Base-by-base conservation (phyloP, 1,140 invertebrate species). In the Bradysia coprophila region DNA sequence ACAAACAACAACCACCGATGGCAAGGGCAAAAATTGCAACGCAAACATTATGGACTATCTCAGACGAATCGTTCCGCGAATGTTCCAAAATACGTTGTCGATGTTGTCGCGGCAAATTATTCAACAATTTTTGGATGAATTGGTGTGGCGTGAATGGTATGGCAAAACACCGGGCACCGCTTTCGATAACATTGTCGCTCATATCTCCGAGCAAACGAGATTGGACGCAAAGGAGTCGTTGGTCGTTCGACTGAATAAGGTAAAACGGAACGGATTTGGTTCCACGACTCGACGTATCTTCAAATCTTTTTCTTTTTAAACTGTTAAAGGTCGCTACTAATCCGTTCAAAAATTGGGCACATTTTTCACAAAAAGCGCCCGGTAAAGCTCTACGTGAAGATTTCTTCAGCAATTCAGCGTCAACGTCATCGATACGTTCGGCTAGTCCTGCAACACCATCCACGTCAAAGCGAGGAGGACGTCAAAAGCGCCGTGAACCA, bases 61-160 rank as follows among this genome's bases (percentile, higher is more conserved):
- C 28, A 64, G 83, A 32, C 72, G 78, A 45, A 81, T 88, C 44
- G 82, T 90, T 4, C 85, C 86, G 0, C 69, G 83, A 55, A 89
- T 89, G 83, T 91, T 89, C 59, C 78, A 89, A 66, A 89, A 86
- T 56, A 87, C 85, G 0, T 56, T 91, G 6, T 85, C 81, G 16
- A 60, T 88, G 41, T 62, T 91, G 0, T 87, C 80, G 4, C 65
- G 82, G 38, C 77, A 81, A 57, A 81, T 87, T 57, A 87, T 89
- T 51, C 85, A 90, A 55, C 81, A 90, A 53, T 89, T 90, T 56
- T 61, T 92, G 32, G 85, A 91, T 54, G 87, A 92, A 56, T 62
- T 92, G 4, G 79, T 81, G 10, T 87, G 82, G 82, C 63, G 70
- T 44, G 69, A 72, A 49, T 73, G 75, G 48, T 88, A 75, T 53